Base-by-base conservation (phyloP, 1,140 invertebrate genomes). In the Nasonia longicornis region DNA sequence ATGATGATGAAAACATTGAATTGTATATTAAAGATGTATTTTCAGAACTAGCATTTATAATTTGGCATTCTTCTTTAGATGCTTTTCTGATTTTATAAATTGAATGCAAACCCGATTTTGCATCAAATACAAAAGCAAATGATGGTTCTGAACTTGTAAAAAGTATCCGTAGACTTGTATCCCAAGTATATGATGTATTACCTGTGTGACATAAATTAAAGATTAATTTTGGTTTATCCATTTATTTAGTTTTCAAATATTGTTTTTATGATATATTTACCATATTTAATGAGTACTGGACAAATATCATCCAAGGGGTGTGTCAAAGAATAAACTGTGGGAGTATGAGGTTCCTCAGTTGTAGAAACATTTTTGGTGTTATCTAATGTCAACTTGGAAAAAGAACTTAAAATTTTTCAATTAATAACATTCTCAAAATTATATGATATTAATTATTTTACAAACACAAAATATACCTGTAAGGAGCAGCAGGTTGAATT, bases 291-390 rank as follows among this genome's bases (percentile, higher is more conserved):
- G 8, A 97, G 91, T 45, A 98, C 93, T 6, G 97, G 97, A 77
- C 94, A 94, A 45, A 97, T 95, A 91, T 98, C 97, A 91, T 98
- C 95, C 45, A 98, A 90, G 1, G 97, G 96, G 92, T 98, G 96
- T 29, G 95, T 92, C 83, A 98, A 90, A 45, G 96, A 97, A 90
- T 96, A 98, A 67, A 89, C 86, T 20, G 88, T 86, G 67, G 90
- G 89, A 87, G 87, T 72, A 89, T 85, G 83, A 86, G 85, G 12
- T 80, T 82, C 22, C 12, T 90, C 86, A 29, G 83, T 84, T 63
- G 84, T 83, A 11, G 80, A 72, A 38, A 84, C 73, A 83, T 87
- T 87, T 86, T 86, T 88, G 66, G 87, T 89, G 48, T 82, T 83
- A 77, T 89, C 89, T 35, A 86, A 88, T 31, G 84, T 84, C 52